Percentiles rank a stretch among this genome's conserved stretches.
phyloP scores from a whole-genome alignment of 2,113 vertebrate genomes.

The Crotalus tigris region DNA sequence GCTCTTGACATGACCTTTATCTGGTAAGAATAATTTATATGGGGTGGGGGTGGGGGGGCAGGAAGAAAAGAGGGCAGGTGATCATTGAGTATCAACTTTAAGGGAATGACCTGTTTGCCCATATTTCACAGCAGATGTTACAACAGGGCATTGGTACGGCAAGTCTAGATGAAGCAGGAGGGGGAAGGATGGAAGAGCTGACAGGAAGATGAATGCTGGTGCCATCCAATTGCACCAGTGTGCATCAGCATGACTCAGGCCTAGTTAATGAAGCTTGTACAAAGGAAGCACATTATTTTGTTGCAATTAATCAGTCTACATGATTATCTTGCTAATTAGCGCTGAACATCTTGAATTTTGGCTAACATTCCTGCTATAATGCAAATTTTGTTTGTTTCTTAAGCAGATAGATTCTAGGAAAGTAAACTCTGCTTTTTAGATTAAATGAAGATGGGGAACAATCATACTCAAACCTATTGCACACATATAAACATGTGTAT shows the following conservation, averaged over 20 bases:
- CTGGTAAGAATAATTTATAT: background rate
- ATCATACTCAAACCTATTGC: background rate
- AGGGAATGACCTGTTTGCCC: background rate
- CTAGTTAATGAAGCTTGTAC: constrained; percentile 8
- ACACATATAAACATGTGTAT: background rate
- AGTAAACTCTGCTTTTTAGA: background rate
- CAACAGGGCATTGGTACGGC: background rate
- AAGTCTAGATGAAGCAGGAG: background rate
- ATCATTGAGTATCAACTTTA: background rate
- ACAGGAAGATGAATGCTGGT: background rate
- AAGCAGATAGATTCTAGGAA: background rate
- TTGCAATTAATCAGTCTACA: constrained; percentile 12
- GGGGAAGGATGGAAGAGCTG: background rate
- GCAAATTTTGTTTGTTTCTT: constrained; percentile 17
- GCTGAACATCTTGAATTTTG: constrained; percentile 3
- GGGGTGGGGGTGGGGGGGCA: too few species aligned
- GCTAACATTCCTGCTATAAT: constrained; percentile 6
- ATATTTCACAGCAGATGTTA: background rate
- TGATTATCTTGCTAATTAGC: constrained; percentile 23
- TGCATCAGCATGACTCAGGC: background rate
- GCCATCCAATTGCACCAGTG: background rate
- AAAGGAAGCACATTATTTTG: constrained; percentile 5
- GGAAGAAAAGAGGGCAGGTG: background rate
- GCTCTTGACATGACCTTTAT: background rate
- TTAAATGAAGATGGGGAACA: background rate